phyloP scores from a whole-genome alignment of 2,797 vertebrate genomes.

The Eremophila alpestris region DNA sequence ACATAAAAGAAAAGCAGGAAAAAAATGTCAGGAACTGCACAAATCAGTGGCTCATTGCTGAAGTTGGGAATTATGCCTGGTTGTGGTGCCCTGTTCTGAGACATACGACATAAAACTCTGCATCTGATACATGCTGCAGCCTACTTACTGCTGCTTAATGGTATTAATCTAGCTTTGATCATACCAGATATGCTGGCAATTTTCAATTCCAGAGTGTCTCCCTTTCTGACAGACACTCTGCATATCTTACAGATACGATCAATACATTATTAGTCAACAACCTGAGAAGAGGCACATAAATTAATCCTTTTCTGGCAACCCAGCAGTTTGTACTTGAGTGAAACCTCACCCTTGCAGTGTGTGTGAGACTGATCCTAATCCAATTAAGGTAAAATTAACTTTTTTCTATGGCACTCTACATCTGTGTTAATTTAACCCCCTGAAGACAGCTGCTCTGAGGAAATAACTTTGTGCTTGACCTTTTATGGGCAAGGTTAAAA shows the following conservation, averaged over 20 bases:
- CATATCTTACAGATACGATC: constrained; percentile 88
- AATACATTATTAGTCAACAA: constrained; percentile 96
- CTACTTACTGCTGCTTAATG: constrained; percentile 49
- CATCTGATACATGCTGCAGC: constrained; percentile 13
- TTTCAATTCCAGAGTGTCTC: constrained; percentile 79
- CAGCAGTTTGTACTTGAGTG: constrained; percentile 68
- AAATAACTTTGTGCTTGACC: constrained; percentile 73
- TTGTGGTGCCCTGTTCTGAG: constrained; percentile 9
- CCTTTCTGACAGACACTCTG: constrained; percentile 82
- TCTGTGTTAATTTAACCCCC: constrained; percentile 68
- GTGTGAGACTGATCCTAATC: constrained; percentile 73
- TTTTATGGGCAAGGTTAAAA: constrained; percentile 67
- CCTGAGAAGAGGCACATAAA: constrained; percentile 83
- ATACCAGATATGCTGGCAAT: constrained; percentile 77
- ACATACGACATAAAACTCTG: constrained; percentile 17
- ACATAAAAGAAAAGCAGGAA: constrained; percentile 57
- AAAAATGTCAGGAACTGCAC: not conserved
- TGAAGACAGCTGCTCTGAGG: constrained; percentile 45
- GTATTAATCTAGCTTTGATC: constrained; percentile 82
- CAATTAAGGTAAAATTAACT: constrained; percentile 79
- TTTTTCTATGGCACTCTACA: constrained; percentile 52
- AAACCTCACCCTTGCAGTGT: constrained; percentile 65
- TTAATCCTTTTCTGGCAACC: constrained; percentile 89
- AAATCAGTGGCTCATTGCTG: constrained; percentile 60
- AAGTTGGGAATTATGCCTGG: not conserved